Evolutionary conservation across 2,113 vertebrate species (phyloP), one percentile per base, ranked within the genome.

Genomic region (Speoplatyrhinus poulsoni): DNA sequence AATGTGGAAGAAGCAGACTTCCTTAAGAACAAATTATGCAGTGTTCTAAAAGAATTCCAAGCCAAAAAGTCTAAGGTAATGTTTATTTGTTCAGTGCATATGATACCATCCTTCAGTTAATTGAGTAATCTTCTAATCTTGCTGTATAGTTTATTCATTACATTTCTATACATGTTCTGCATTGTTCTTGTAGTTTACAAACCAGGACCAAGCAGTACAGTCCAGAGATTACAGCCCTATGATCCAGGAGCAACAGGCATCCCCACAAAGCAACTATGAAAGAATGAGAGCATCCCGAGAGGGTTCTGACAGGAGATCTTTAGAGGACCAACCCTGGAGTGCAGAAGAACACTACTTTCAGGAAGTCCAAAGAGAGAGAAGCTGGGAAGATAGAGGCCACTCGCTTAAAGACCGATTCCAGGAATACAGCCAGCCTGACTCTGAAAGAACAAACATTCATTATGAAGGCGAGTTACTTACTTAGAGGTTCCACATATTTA

Each of bases 1-100:
- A 92, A 88, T 73, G 72, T 76, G 70, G 88, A 92, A 69, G 90
- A 93, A 11, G 92, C 92, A 7, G 81, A 86, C 36, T 92, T 90
- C 73, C 77, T 93, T 7, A 93, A 93, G 80, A 84, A 77, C 49
- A 91, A 89, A 85, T 83, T 93, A 52, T 89, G 82, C 55, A 47
- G 62, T 13, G 82, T 93, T 73, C 69, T 93, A 46, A 87, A 86
- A 75, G 92, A 92, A 74, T 93, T 93, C 65, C 89, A 90, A 70
- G 62, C 69, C 12, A 88, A 77, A 69, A 92, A 91, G 83, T 49
- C 66, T 0, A 83, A 82, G 61, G 84, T 75, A 32, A 3, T 13
- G 52, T 55, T 1, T 78, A 90, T 93, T 88, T 56, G 81, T 79
- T 16, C 69, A 1, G 2, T 15, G 41, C 26, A 32, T 68, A 9